Base-by-base conservation (phyloP, 2,113 vertebrate species). In the Podocnemis expansa region DNA sequence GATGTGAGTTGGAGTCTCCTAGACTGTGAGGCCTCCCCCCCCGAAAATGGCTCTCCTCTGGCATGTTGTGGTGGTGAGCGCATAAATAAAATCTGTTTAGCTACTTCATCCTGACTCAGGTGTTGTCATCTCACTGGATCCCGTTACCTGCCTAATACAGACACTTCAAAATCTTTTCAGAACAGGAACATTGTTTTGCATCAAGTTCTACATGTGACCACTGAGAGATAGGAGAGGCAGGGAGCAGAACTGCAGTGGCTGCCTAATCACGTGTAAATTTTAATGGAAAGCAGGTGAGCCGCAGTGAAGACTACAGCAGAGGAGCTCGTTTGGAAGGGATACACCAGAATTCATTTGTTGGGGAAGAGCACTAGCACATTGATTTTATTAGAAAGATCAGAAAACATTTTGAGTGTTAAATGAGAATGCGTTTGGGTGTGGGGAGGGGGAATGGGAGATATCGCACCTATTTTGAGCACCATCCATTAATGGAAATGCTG, bases 401-500 rank as follows among this genome's bases (percentile, higher is more conserved):
- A 82, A 58, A 2, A 5, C 43, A 3, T 52, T 92, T 51, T 51
- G 52, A 58, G 75, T 24, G 5, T 52, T 47, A 60, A 45, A 52
- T 11, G 34, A 63, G 56, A 54, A 21, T 21, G 13, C 31, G 29
- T 45, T 58, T 58, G 25, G 27, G 55, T 10, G 5, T 29, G 25
- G 25, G 43, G 17, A 22, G 5, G 49, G 47, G 25, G 6, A 14
- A 25, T 56, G 49, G 63, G 17, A 12, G 84, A 54, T 89, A 52
- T 84, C n/a, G 84, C 60, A 27, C 6, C 60, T 85, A 41, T 82
- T 94, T 93, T 45, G 84, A 84, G 45, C 4, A 58, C 10, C 45
- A 58, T 1, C 38, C 78, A 75, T n/a, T 0, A 0, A 5, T 93
- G 52, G 2, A 3, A 11, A 79, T 63, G 14, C 19, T 89, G 38